These are phyloP conservation scores for Heliothis virescens DNA, from an alignment of 1,140 invertebrate genomes.

Conservation along the genomic window DNA sequence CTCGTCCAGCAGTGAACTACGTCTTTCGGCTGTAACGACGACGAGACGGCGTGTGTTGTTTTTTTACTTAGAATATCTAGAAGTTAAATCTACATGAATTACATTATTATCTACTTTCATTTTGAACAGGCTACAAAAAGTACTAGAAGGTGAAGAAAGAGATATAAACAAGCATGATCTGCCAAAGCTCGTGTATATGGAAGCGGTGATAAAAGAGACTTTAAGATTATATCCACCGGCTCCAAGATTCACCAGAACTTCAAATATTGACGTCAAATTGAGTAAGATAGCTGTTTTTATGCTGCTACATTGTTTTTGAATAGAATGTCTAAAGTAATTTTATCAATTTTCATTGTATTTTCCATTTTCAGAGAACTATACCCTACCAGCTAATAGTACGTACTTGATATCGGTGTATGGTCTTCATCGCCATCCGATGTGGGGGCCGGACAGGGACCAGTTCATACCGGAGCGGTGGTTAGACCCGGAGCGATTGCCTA, in stretches of 20 bases:
- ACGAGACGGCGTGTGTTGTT: no score
- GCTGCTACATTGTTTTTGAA: no score
- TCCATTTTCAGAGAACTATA: constrained; percentile 57
- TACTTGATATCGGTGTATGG: constrained; percentile 50
- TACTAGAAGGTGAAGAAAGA: constrained; percentile 17
- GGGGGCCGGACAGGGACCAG: constrained; percentile 65
- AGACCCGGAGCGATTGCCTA: constrained; percentile 80
- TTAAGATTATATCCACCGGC: constrained; percentile 86
- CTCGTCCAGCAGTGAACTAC: no score
- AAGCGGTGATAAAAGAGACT: constrained; percentile 74
- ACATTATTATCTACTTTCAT: no score
- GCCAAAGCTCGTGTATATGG: constrained; percentile 49
- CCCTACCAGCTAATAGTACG: constrained; percentile 40
- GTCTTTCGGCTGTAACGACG: no score
- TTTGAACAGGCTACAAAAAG: neutral
- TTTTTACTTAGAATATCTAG: no score
- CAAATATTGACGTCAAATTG: constrained; percentile 48
- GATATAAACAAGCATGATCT: constrained; percentile 45
- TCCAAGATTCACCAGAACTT: constrained; percentile 82
- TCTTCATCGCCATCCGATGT: constrained; percentile 52
- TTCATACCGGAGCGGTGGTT: constrained; percentile 90
- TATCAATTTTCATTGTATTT: no score
- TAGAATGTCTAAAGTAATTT: neutral
- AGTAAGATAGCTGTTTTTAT: constrained; percentile 40
- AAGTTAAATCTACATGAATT: neutral